Percentiles rank a stretch among this genome's conserved stretches.
phyloP scores from a whole-genome alignment of 2,888 invertebrate species.

The Synanthedon andrenaeformis region DNA sequence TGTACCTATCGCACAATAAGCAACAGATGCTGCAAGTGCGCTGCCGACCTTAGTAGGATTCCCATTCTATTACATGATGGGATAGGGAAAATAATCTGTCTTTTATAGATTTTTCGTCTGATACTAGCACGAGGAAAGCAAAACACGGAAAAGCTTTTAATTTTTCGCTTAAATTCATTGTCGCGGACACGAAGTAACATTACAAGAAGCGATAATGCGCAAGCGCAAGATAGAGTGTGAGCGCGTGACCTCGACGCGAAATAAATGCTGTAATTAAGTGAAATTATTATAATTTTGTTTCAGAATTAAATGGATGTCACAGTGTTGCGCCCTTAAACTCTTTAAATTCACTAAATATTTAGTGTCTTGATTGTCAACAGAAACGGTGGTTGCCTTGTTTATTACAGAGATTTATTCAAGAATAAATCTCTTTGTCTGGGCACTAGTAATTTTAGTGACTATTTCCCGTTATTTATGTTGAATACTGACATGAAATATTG shows the following conservation, averaged over 20 bases:
- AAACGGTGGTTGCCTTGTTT: conserved; percentile 17
- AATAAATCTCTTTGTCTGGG: neutral
- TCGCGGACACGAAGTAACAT: conserved; percentile 26
- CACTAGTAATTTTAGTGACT: neutral
- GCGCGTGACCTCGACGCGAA: conserved; percentile 41
- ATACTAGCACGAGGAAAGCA: conserved; percentile 17
- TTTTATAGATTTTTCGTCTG: no score
- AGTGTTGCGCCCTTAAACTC: conserved; percentile 47
- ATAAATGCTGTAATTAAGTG: conserved; percentile 66
- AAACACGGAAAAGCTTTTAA: conserved; percentile 51
- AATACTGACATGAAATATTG: neutral
- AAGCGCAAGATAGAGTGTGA: conserved; percentile 37
- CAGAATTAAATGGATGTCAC: conserved; percentile 59
- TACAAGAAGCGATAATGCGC: conserved; percentile 33
- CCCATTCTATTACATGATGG: no score
- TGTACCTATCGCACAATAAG: no score
- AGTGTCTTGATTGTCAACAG: conserved; percentile 24
- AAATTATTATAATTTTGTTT: conserved; percentile 65
- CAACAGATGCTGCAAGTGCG: no score
- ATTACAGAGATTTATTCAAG: conserved; percentile 4
- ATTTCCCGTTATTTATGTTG: neutral
- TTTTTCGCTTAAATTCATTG: conserved; percentile 46
- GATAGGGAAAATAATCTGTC: no score
- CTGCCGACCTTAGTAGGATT: no score
- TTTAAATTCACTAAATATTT: conserved; percentile 33